Evolutionary conservation across 2,113 vertebrate genomes (phyloP).

Genomic region (Brienomyrus brachyistius): DNA sequence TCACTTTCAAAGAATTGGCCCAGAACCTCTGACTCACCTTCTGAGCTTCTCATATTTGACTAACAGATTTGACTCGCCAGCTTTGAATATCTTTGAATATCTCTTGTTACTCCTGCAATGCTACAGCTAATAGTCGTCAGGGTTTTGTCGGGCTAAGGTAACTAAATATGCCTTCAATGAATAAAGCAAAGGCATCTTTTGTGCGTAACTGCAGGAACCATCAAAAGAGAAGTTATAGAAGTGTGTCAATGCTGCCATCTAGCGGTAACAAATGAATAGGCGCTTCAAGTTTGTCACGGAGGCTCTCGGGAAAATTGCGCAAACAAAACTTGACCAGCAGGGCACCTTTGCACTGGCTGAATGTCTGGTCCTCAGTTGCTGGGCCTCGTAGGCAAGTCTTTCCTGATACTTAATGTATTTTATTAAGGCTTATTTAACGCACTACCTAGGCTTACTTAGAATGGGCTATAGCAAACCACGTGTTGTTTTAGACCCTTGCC

Average conservation of each 20-base stretch:
- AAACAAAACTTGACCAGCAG: neutral
- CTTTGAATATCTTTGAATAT: neutral
- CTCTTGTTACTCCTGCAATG: neutral
- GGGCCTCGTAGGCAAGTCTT: neutral
- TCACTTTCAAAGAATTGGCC: neutral
- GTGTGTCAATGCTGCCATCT: neutral
- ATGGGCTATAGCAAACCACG: neutral
- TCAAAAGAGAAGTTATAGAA: neutral
- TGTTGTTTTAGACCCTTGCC: neutral
- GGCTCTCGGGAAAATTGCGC: neutral
- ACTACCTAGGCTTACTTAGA: neutral
- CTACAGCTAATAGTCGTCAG: neutral
- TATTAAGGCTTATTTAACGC: neutral
- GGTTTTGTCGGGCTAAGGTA: neutral
- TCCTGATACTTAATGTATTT: neutral
- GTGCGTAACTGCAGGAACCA: neutral
- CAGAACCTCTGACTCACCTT: neutral
- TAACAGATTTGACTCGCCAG: neutral
- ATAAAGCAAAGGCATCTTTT: neutral
- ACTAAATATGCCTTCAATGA: neutral
- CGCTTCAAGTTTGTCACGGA: neutral
- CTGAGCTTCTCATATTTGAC: neutral
- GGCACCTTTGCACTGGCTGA: neutral
- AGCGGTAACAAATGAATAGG: neutral
- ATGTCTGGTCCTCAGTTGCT: neutral